A percentile compares a stretch with the other conserved stretches of the same genome.
Evolutionary conservation across 1,140 invertebrate species (phyloP).

Genomic region (Apis mellifera): DNA sequence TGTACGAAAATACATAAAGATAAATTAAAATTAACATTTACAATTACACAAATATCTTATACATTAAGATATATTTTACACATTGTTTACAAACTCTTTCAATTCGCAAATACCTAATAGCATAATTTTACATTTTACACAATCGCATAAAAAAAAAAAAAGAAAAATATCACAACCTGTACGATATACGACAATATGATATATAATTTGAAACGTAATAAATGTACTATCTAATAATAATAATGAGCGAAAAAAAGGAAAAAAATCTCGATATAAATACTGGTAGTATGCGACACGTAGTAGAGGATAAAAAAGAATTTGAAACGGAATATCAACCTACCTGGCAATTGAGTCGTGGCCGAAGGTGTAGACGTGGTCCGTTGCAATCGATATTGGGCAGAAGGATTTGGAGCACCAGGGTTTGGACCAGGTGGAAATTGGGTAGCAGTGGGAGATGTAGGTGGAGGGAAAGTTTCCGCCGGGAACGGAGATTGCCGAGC

Average conservation of each 20-base stretch:
- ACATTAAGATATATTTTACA: too few species aligned
- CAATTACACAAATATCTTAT: not conserved
- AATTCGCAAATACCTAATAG: not conserved
- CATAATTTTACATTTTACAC: not conserved
- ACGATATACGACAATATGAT: not conserved
- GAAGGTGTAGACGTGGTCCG: constrained; percentile 85
- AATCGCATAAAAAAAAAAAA: constrained; percentile 7
- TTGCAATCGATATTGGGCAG: constrained; percentile 84
- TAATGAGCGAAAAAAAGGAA: not conserved
- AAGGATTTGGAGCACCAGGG: constrained; percentile 80
- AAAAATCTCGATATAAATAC: not conserved
- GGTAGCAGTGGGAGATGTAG: constrained; percentile 78
- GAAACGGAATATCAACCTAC: constrained; percentile 73
- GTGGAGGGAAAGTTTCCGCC: constrained; percentile 82
- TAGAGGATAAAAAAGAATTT: not conserved
- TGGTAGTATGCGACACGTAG: not conserved
- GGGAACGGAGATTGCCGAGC: constrained; percentile 83
- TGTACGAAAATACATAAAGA: not conserved
- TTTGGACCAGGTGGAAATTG: constrained; percentile 82
- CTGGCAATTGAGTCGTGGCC: constrained; percentile 86
- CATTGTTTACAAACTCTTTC: not conserved
- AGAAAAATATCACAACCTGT: not conserved
- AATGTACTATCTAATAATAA: not conserved
- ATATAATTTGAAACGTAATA: not conserved
- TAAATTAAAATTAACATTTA: not conserved